Evolutionary conservation across 1,140 invertebrate genomes (phyloP), one percentile per base, ranked within the genome.

Genomic region (Drosophila orosa): DNA sequence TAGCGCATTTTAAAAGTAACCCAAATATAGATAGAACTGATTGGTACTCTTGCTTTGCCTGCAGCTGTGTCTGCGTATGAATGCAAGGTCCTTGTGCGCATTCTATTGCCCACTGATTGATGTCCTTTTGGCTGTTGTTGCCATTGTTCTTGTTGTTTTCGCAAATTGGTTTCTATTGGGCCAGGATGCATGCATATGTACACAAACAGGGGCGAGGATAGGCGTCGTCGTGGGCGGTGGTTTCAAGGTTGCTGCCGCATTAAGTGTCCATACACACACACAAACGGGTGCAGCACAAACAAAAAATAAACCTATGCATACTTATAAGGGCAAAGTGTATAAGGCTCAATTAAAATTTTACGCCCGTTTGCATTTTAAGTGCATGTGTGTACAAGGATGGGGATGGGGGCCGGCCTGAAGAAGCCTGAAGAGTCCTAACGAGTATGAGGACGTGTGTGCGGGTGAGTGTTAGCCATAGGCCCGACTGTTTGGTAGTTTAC

Each of bases 291-390:
- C 10, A 56, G 42, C 9, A 25, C 31, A 50, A 77, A 65, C 50
- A 61, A 56, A 73, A 78, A 76, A 78, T 74, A 83, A 77, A 58
- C 52, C 73, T 68, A 77, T 47, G 80, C 84, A 66, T 78, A 80
- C 84, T 87, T 87, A 63, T 89, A 65, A 74, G 85, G 80, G 80
- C 84, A 72, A 63, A 61, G 57, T 67, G 68, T 81, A 71, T 71
- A 76, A 80, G 59, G 71, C 80, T 90, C 87, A 90, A 90, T 90
- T 90, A 90, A 90, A 90, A 90, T 83, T 90, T 87, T 80, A 90
- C 83, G 80, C 83, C 74, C 74, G 78, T 80, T 86, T 83, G 87
- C 66, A 83, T 87, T 80, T 80, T 40, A 75, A 80, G 78, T 71
- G 77, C 72, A 71, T 72, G 61, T 66, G 33, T 33, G 33, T 42